Evolutionary conservation across 2,888 invertebrate species (phyloP), one percentile per base, ranked within the genome.

Genomic region (Drosophila nigricruria): DNA sequence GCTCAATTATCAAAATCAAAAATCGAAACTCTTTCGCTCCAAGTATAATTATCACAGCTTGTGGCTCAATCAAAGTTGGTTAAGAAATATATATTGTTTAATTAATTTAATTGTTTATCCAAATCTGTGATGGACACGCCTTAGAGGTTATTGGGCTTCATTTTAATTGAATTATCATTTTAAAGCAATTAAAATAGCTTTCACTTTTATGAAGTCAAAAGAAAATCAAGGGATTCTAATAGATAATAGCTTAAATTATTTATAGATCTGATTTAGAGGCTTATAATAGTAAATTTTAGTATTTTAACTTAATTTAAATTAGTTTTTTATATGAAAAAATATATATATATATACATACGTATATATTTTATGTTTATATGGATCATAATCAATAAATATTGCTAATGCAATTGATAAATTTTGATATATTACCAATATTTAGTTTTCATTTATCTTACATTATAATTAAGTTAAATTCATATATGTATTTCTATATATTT

Each of bases 11-110:
- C n/a, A n/a, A 36, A 56, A 56, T 59, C 32, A 34, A 60, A 38
- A 60, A 66, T 57, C 52, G 40, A 40, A 65, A 32, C 53, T 65
- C 47, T 56, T 40, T 38, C 42, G 54, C 59, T 43, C 16, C 25
- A n/a, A n/a, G 18, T 30, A 57, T 36, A 75, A 53, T 75, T 76
- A 76, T 62, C 70, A 45, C 70, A 50, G 74, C 59, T n/a, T 59
- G 76, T 36, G 54, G 58, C 58, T 43, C 34, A 63, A 62, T 76
- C 61, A 59, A 38, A 40, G 23, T 16, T 12, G 42, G 38, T 42
- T 59, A 18, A 32, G 23, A 61, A 14, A 49, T 12, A 38, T 52
- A 25, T 5, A 3, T 30, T 30, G 30, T 10, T 30, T 30, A 30
- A 30, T 30, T 30, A 2, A 30, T 30, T 27, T 49, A 45, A 25